Evolutionary conservation across 2,888 invertebrate genomes (phyloP), one percentile per base, ranked within the genome.

Genomic region (Brachyopa scutellaris): DNA sequence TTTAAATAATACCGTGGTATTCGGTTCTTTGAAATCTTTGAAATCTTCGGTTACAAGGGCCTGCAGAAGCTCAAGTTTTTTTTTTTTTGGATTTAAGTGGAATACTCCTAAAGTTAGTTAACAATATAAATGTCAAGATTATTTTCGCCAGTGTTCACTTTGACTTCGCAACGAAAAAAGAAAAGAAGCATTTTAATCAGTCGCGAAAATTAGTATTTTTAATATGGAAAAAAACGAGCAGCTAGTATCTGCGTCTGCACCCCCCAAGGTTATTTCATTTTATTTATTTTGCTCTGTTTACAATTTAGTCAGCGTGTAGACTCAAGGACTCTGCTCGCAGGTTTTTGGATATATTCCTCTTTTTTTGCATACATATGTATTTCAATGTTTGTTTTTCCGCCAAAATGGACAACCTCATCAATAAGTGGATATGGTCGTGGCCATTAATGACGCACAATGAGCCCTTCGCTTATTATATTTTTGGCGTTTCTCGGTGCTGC

Each of bases 381-480:
- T 59, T 66, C 59, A 66, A 33, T 59, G 47, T 74, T 66, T 59
- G 53, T 76, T 67, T 33, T 45, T 59, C 55, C 49, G 57, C 17
- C 69, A 42, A 59, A 82, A 77, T 64, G 70, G 51, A 64, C 47
- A 82, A 72, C 59, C 77, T 66, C 66, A 64, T 82, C 70, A 77
- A 82, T 77, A 61, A 66, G 57, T 82, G 64, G 64, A 82, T 61
- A 72, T 49, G 66, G 72, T 82, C 77, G 70, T 70, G 82, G 77
- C 61, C 77, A 77, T 66, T 77, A 66, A 57, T 82, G 82, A 82
- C 82, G 82, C 82, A 82, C 70, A 77, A 66, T 59, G 40, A 82
- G 82, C 82, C 77, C 82, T 82, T 82, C 82, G 64, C 42, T 64
- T 69, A 62, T 51, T 69, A 62, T 69, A 62, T 80, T 82, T 77